Percentiles rank a stretch among this genome's conserved stretches.
phyloP scores from a whole-genome alignment of 2,113 vertebrate genomes.

The Mustela lutreola region DNA sequence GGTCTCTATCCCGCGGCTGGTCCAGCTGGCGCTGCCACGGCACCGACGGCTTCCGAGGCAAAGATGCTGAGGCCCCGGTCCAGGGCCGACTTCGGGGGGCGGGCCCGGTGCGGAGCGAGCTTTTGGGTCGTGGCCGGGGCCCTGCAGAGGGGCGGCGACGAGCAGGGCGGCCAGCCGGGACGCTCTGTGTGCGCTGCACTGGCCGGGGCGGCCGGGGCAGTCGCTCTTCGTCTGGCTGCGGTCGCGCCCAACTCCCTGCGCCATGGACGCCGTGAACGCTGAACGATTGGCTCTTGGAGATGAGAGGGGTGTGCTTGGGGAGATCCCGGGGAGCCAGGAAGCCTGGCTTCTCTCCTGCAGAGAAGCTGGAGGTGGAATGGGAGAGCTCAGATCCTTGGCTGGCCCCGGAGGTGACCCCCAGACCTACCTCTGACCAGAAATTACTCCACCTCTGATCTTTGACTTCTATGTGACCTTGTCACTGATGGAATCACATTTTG shows the following conservation, averaged over 20 bases:
- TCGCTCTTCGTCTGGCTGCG: conserved; percentile 57
- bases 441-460: not conserved
- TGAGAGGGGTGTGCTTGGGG: conserved; percentile 91
- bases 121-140: conserved; percentile 62
- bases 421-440: not conserved
- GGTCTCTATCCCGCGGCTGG: conserved; percentile 59
- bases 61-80: conserved; percentile 63
- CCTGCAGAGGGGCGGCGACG: conserved; percentile 73
- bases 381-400: not conserved
- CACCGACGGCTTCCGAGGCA: conserved; percentile 86
- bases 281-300: conserved; percentile 89
- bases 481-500: not conserved
- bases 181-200: conserved; percentile 93
- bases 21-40: conserved; percentile 86
- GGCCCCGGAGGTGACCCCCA: not conserved
- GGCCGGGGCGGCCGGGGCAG: accelerated
- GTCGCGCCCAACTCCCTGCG: conserved; percentile 51
- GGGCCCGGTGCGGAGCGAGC: not conserved
- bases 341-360: conserved; percentile 86
- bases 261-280: conserved; percentile 76
- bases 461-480: not conserved
- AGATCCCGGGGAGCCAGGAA: conserved; percentile 92
- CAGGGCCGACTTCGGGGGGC: conserved; percentile 48
- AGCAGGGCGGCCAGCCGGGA: conserved; percentile 86
- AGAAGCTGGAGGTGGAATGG: conserved; percentile 75